Evolutionary conservation across 2,888 invertebrate genomes (phyloP).

Genomic region (Nowickia ferox): DNA sequence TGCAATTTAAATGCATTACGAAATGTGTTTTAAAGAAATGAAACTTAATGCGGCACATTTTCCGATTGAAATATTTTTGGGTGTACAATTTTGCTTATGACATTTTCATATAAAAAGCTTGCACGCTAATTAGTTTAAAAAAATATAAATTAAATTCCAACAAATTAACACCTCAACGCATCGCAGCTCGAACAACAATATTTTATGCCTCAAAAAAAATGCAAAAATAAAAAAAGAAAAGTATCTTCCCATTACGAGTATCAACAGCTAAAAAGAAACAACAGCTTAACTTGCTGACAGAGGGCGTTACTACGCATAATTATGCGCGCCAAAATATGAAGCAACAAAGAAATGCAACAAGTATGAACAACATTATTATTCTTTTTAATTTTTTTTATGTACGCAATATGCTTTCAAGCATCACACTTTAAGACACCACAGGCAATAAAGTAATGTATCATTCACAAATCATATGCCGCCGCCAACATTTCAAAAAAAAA

Average conservation of each 20-base stretch:
- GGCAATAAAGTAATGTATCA: slow-evolving; percentile 81
- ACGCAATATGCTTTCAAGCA: slow-evolving; percentile 32
- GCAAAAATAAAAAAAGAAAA: not conserved
- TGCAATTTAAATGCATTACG: slow-evolving; percentile 6
- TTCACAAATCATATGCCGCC: slow-evolving; percentile 64
- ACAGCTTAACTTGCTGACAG: slow-evolving; percentile 76
- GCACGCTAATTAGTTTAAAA: not conserved
- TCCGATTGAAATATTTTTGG: not conserved
- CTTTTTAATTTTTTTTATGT: not conserved
- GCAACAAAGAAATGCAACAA: slow-evolving; percentile 3
- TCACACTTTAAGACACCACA: slow-evolving; percentile 34
- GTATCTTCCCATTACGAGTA: slow-evolving; percentile 6
- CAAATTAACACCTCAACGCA: slow-evolving; percentile 63
- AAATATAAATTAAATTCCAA: slow-evolving; percentile 2
- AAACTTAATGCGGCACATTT: not conserved
- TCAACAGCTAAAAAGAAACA: slow-evolving; percentile 14
- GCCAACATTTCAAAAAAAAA: slow-evolving; percentile 23
- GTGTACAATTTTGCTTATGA: not conserved
- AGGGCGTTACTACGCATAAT: slow-evolving; percentile 80
- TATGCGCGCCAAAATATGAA: slow-evolving; percentile 74
- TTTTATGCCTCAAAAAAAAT: slow-evolving; percentile 17
- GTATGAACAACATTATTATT: no score
- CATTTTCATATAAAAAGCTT: not conserved
- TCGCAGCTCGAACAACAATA: slow-evolving; percentile 23
- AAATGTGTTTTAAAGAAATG: not conserved